Evolutionary conservation across 2,113 vertebrate species (phyloP).

Genomic region (Scytalopus superciliaris): DNA sequence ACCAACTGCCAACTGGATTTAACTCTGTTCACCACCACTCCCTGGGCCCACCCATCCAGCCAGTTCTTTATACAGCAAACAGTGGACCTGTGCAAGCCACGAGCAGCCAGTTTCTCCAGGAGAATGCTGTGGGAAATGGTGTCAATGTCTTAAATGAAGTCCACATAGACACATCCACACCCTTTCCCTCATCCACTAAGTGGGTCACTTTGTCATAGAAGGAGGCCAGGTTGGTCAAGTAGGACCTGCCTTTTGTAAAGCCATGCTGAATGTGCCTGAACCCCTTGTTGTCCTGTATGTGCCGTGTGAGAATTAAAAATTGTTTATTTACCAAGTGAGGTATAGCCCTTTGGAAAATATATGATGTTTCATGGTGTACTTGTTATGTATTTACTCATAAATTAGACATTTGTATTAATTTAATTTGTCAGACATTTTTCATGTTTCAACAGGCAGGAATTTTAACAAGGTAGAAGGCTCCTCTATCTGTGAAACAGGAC

Average conservation of each 20-base stretch:
- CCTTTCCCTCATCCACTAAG: neutral
- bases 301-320: neutral
- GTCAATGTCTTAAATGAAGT: neutral
- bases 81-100: neutral
- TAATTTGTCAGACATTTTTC: neutral
- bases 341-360: neutral
- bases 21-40: neutral
- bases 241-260: neutral
- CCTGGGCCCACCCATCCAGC: neutral
- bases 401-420: neutral
- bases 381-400: neutral
- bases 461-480: too few species aligned
- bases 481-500: too few species aligned
- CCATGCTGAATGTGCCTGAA: too few species aligned
- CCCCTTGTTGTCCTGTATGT: neutral
- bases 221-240: neutral
- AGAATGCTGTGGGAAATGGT: neutral
- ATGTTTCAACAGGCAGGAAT: too few species aligned
- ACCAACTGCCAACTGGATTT: neutral
- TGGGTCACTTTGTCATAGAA: neutral
- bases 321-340: neutral
- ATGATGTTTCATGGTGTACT: neutral
- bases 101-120: neutral
- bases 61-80: neutral
- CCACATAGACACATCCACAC: accelerated